A percentile compares a stretch with the other conserved stretches of the same genome.
Evolutionary conservation across 2,888 invertebrate genomes (phyloP).

Genomic region (Coremacera marginata): DNA sequence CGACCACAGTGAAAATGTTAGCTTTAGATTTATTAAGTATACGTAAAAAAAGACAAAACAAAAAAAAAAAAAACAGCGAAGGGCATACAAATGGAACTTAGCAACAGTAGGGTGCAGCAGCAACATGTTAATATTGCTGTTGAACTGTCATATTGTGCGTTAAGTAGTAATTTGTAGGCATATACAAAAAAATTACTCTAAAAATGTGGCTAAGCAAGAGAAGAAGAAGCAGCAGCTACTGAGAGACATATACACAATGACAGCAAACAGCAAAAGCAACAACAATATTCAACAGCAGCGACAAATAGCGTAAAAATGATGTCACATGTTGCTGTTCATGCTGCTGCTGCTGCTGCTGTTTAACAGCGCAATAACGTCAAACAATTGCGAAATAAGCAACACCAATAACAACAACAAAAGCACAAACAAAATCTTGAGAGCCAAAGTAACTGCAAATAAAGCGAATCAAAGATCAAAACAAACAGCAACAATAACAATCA

Average conservation of each 20-base stretch:
- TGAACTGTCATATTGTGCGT: constrained; percentile 4
- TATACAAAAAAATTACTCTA: neutral
- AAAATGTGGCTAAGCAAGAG: neutral
- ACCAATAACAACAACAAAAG: neutral
- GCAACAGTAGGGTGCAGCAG: neutral
- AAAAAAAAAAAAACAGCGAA: neutral
- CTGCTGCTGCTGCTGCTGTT: constrained; percentile 9
- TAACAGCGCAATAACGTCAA: constrained; percentile 6
- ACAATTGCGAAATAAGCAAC: constrained; percentile 13
- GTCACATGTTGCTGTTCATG: constrained; percentile 38
- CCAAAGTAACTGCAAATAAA: neutral
- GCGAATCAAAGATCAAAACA: constrained; percentile 31
- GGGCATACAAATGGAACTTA: neutral
- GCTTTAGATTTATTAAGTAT: neutral
- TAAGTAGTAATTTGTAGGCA: constrained; percentile 20
- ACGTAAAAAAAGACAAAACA: neutral
- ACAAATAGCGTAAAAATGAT: constrained; percentile 29
- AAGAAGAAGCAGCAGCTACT: neutral
- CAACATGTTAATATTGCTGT: constrained; percentile 33
- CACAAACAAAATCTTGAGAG: constrained; percentile 18
- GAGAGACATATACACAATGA: neutral
- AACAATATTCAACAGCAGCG: neutral
- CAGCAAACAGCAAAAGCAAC: constrained; percentile 6
- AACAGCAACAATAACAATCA: constrained; percentile 24
- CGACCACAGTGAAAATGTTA: neutral